A percentile compares a stretch with the other conserved stretches of the same genome.
These are phyloP conservation scores for Vimba vimba DNA, from an alignment of 2,113 vertebrate genomes.

Conservation along the genomic window DNA sequence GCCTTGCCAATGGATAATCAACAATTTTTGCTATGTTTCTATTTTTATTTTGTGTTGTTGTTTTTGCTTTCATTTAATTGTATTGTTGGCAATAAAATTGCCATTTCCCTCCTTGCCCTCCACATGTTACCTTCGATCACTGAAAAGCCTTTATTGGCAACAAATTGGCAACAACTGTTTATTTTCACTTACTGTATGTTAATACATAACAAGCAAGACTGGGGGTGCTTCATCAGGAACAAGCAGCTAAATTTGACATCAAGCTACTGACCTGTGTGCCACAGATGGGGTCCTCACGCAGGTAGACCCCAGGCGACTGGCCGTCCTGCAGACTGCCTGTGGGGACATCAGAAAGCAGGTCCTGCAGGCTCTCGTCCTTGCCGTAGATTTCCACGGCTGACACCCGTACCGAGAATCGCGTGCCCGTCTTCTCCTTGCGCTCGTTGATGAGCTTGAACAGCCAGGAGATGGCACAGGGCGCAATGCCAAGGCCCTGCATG, in stretches of 20 bases:
- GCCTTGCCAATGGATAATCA: no score
- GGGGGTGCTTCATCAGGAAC: background rate
- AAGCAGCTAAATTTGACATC: background rate
- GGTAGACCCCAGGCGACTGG: conserved; percentile 89
- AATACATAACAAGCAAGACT: no score
- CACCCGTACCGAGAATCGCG: conserved; percentile 93
- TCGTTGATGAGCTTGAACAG: conserved; percentile 96
- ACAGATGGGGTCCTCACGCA: conserved; percentile 91
- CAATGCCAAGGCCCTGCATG: conserved; percentile 89
- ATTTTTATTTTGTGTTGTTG: no score
- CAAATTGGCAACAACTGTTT: no score
- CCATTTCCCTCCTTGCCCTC: no score
- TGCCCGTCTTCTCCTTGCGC: conserved; percentile 88
- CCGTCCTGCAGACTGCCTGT: conserved; percentile 88
- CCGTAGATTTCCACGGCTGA: conserved; percentile 96
- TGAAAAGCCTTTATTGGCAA: no score
- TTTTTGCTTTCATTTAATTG: no score
- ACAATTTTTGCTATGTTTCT: no score
- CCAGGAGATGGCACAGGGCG: conserved; percentile 98
- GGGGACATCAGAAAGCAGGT: conserved; percentile 92
- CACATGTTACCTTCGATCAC: no score
- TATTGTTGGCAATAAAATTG: no score
- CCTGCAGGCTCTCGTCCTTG: conserved; percentile 89
- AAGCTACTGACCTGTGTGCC: conserved; percentile 86
- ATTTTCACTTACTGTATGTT: no score